These are phyloP conservation scores for Muscicapa comitata DNA, from an alignment of 2,797 vertebrate species.

Conservation along the genomic window DNA sequence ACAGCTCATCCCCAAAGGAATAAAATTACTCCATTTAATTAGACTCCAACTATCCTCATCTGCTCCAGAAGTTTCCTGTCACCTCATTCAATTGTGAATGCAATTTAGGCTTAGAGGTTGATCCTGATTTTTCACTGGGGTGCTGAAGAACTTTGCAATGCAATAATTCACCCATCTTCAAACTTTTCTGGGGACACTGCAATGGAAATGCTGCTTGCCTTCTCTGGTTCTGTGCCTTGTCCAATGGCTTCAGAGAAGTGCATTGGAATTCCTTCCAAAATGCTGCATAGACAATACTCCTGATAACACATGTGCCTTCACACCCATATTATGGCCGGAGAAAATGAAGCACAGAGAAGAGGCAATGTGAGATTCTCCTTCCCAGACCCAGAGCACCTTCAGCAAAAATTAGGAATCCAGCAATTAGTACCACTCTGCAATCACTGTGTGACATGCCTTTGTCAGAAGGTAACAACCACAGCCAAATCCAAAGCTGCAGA, in stretches of 20 bases:
- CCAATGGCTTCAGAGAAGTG: neutral
- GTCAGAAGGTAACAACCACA: neutral
- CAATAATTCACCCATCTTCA: neutral
- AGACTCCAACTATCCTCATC: neutral
- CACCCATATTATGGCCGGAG: neutral
- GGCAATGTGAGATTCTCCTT: neutral
- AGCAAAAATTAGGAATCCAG: neutral
- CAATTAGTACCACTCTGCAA: neutral
- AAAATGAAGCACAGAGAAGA: neutral
- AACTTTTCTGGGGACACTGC: neutral
- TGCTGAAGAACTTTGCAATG: neutral
- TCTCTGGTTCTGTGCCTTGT: neutral
- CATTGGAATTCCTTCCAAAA: neutral
- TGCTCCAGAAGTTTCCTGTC: neutral
- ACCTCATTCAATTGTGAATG: neutral
- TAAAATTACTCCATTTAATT: slow-evolving; percentile 43
- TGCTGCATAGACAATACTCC: neutral
- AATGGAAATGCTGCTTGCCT: neutral
- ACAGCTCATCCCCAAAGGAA: slow-evolving; percentile 32
- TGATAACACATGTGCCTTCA: fast-evolving
- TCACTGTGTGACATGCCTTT: neutral
- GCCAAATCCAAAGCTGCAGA: neutral
- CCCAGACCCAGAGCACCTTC: neutral
- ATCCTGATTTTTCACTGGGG: neutral
- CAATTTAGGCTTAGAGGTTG: neutral